A percentile compares a stretch with the other conserved stretches of the same genome.
Evolutionary conservation across 2,113 vertebrate species (phyloP).

Genomic region (Ginglymostoma cirratum): DNA sequence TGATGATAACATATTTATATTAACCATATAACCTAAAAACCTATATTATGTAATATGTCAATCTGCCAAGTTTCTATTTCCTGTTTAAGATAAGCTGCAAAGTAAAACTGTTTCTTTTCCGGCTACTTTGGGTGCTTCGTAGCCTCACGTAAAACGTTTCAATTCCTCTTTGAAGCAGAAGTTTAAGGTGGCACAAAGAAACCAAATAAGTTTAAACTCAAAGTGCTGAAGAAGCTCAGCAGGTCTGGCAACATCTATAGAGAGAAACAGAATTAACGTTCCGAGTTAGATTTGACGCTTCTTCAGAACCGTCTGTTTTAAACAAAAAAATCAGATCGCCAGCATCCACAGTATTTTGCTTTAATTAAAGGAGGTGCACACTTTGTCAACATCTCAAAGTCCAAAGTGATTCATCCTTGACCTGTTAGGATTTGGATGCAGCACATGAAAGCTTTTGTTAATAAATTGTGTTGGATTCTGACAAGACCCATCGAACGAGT

Average conservation of each 20-base stretch:
- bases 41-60: neutral
- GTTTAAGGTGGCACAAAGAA: neutral
- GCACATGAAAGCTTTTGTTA: neutral
- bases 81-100: neutral
- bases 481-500: neutral
- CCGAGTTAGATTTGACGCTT: no score
- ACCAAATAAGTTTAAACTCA: neutral
- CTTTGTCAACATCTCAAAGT: neutral
- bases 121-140: neutral
- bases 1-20: no score
- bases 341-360: no score
- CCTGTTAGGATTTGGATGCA: neutral
- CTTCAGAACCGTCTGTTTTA: no score
- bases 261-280: no score
- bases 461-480: neutral
- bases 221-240: no score
- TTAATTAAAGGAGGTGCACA: neutral
- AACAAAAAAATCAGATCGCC: no score
- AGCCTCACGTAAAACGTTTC: neutral
- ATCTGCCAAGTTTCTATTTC: neutral
- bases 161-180: neutral
- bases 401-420: neutral
- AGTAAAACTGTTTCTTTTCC: neutral
- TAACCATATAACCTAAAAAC: no score
- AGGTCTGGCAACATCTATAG: no score